phyloP scores from a whole-genome alignment of 2,888 invertebrate genomes.

The Drosophila diplacantha region DNA sequence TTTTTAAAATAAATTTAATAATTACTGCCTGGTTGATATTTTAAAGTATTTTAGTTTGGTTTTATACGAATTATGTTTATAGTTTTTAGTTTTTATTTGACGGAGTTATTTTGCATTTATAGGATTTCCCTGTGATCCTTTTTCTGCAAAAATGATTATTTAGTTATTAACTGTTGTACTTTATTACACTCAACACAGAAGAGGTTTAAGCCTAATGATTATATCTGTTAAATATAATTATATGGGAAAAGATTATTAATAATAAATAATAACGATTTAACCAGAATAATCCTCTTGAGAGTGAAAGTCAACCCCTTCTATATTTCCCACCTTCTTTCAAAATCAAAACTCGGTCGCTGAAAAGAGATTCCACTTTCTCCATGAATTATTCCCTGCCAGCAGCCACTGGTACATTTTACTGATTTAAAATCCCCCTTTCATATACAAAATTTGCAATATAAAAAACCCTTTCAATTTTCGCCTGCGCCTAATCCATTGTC shows the following conservation, averaged over 20 bases:
- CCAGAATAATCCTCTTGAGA: neutral
- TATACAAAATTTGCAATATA: neutral
- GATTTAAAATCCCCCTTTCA: neutral
- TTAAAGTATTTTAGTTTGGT: too few relatives aligned
- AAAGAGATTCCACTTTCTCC: neutral
- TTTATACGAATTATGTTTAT: neutral
- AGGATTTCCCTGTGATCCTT: too few relatives aligned
- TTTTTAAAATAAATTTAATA: too few relatives aligned
- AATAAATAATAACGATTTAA: neutral
- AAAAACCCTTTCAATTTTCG: constrained; percentile 5
- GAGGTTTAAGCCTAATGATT: neutral
- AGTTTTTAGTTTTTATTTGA: too few relatives aligned
- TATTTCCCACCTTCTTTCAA: neutral
- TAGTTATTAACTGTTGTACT: too few relatives aligned
- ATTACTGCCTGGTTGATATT: too few relatives aligned
- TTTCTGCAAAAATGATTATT: too few relatives aligned
- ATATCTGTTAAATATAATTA: too few relatives aligned
- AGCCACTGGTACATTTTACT: neutral
- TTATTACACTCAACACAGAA: neutral
- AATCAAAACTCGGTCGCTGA: neutral
- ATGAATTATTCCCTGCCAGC: neutral
- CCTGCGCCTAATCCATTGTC: constrained; percentile 27
- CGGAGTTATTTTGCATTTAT: too few relatives aligned
- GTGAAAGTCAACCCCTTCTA: neutral
- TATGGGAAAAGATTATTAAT: too few relatives aligned